These are phyloP conservation scores for Brotula barbata DNA, from an alignment of 2,797 vertebrate genomes.

Conservation along the genomic window DNA sequence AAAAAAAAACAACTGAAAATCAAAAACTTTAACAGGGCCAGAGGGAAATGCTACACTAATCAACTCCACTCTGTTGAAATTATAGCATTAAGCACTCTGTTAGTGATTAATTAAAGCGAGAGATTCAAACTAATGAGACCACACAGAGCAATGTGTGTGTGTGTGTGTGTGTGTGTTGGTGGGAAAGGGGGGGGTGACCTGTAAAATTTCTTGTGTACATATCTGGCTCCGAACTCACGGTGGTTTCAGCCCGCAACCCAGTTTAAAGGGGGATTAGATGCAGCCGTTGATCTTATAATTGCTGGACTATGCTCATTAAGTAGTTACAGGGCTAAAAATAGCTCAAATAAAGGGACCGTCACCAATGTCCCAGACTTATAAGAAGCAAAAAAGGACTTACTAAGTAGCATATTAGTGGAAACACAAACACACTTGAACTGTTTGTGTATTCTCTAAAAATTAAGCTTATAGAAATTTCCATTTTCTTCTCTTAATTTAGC, in stretches of 20 bases:
- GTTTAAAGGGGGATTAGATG: slow-evolving; percentile 52
- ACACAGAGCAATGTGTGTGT: slow-evolving; percentile 40
- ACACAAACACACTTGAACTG: too few relatives aligned
- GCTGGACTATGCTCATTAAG: slow-evolving; percentile 44
- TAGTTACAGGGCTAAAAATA: slow-evolving; percentile 29
- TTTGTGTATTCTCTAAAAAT: too few relatives aligned
- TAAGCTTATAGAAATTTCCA: too few relatives aligned
- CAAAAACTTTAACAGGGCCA: slow-evolving; percentile 70
- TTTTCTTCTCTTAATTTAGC: too few relatives aligned
- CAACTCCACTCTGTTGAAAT: slow-evolving; percentile 74
- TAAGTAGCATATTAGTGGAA: too few relatives aligned
- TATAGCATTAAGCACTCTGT: slow-evolving; percentile 74
- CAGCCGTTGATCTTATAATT: slow-evolving; percentile 48
- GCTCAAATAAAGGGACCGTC: slow-evolving; percentile 22
- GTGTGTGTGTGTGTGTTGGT: not conserved
- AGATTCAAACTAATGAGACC: slow-evolving; percentile 72
- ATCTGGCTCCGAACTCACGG: slow-evolving; percentile 26
- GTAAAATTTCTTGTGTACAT: slow-evolving; percentile 31
- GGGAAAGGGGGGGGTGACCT: not conserved
- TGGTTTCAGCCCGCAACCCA: slow-evolving; percentile 38
- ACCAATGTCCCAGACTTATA: slow-evolving; percentile 1
- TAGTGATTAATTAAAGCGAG: slow-evolving; percentile 76
- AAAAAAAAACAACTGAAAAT: slow-evolving; percentile 49
- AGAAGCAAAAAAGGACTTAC: too few relatives aligned
- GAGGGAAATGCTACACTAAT: slow-evolving; percentile 70